Evolutionary conservation across 2,797 vertebrate species (phyloP).

Genomic region (Glyptemys insculpta): DNA sequence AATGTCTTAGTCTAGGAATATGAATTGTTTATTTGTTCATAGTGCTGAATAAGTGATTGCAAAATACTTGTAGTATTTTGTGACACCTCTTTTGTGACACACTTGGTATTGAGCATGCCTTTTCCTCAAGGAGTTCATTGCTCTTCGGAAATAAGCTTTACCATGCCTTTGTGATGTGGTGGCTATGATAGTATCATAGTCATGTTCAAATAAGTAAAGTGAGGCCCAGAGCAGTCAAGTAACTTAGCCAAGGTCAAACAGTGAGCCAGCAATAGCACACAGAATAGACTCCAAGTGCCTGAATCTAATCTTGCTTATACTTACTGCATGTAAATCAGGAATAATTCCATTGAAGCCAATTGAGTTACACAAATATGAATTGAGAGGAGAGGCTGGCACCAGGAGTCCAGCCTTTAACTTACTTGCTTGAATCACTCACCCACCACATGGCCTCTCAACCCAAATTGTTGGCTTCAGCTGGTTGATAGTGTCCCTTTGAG

Average conservation of each 20-base stretch:
- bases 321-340: background rate
- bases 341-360: background rate
- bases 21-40: background rate
- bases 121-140: fast-evolving
- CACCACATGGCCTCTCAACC: background rate
- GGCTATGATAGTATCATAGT: background rate
- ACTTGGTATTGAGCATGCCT: background rate
- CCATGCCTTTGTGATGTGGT: background rate
- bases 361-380: fast-evolving
- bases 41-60: background rate
- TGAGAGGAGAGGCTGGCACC: background rate
- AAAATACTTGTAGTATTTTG: background rate
- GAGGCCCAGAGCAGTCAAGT: background rate
- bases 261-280: fast-evolving
- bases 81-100: background rate
- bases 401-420: background rate
- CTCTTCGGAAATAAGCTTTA: background rate
- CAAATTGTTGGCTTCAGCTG: background rate
- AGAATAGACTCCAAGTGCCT: fast-evolving
- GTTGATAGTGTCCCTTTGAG: background rate
- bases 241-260: fast-evolving
- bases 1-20: background rate
- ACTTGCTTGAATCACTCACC: background rate
- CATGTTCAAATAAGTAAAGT: background rate
- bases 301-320: fast-evolving